phyloP scores from a whole-genome alignment of 2,888 invertebrate genomes.

The Lasioglossum marginatum region DNA sequence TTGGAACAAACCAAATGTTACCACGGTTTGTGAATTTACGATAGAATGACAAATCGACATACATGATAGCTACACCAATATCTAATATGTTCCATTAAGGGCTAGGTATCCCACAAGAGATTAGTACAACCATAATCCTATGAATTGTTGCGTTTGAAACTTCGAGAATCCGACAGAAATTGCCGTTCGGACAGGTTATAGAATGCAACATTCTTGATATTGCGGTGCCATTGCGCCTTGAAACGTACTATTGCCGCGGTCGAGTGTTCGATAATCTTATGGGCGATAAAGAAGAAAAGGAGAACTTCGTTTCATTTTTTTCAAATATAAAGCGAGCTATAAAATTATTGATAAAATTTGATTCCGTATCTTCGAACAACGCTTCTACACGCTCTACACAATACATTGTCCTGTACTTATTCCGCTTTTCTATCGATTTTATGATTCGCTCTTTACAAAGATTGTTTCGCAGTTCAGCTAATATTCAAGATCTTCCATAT shows the following conservation, averaged over 20 bases:
- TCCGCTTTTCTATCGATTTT: background rate
- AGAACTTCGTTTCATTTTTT: background rate
- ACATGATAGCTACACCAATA: slow-evolving; percentile 12
- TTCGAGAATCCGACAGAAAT: slow-evolving; percentile 47
- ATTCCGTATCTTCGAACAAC: background rate
- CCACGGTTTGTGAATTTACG: background rate
- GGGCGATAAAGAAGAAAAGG: background rate
- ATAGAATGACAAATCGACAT: slow-evolving; percentile 1
- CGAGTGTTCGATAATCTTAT: background rate
- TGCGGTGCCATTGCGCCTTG: background rate
- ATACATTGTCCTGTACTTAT: background rate
- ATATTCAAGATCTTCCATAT: background rate
- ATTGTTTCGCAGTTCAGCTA: background rate
- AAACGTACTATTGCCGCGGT: background rate
- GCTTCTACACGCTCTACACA: background rate
- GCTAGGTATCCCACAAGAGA: slow-evolving; percentile 18
- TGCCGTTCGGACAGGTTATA: slow-evolving; percentile 36
- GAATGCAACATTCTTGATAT: slow-evolving; percentile 34
- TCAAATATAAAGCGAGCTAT: too few species aligned
- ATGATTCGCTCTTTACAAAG: background rate
- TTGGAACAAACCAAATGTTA: background rate
- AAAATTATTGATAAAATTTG: background rate
- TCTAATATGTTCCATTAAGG: slow-evolving; percentile 32
- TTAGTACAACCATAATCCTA: slow-evolving; percentile 47
- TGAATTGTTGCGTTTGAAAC: slow-evolving; percentile 49